Evolutionary conservation across 1,140 invertebrate species (phyloP).

Genomic region (Pissodes strobi): DNA sequence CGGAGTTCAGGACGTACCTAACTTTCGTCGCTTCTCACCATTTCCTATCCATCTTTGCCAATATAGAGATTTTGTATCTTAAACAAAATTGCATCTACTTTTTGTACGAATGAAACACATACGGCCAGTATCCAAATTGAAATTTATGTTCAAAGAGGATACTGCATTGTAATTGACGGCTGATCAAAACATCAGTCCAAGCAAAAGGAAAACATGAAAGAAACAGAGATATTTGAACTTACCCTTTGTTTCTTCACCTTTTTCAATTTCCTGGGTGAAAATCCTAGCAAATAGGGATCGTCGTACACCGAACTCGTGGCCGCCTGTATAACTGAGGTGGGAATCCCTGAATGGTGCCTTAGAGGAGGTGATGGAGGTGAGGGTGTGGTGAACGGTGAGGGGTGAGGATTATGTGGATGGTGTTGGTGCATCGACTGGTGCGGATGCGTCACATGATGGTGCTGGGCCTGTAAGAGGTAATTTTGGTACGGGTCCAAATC

Average conservation of each 20-base stretch:
- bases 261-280: conserved; percentile 63
- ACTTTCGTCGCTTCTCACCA: too few species aligned
- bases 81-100: too few species aligned
- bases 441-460: conserved; percentile 47
- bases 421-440: conserved; percentile 49
- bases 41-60: too few species aligned
- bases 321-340: conserved; percentile 76
- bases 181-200: too few species aligned
- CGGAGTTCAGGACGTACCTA: too few species aligned
- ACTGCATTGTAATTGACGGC: too few species aligned
- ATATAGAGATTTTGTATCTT: too few species aligned
- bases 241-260: conserved; percentile 53
- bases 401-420: conserved; percentile 57
- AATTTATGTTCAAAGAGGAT: too few species aligned
- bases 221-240: background rate
- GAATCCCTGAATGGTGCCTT: conserved; percentile 61
- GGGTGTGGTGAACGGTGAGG: conserved; percentile 66
- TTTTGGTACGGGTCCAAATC: conserved; percentile 65
- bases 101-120: too few species aligned
- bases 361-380: conserved; percentile 63
- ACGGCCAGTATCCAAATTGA: too few species aligned
- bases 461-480: conserved; percentile 62
- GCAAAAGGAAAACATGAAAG: too few species aligned
- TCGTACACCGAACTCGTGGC: conserved; percentile 78
- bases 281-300: conserved; percentile 80